Conservation (phyloP, 2,113 vertebrate species). For the Anolis sagrei region DNA sequence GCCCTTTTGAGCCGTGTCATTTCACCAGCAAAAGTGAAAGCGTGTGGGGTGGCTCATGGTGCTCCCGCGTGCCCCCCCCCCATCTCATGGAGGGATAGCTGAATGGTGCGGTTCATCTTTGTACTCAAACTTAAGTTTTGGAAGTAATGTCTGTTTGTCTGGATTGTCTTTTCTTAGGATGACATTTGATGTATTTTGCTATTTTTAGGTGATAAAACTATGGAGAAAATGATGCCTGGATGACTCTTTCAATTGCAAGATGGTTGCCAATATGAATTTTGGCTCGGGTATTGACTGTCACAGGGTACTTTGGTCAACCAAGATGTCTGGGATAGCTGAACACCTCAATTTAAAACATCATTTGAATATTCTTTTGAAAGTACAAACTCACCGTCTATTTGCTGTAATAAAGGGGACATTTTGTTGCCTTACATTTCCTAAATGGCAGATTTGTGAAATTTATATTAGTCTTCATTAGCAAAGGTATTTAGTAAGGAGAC, state of each 20-base stretch:
- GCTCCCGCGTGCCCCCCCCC: too few relatives aligned
- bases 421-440: neutral
- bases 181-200: neutral
- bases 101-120: neutral
- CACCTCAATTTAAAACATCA: neutral
- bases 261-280: neutral
- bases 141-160: neutral
- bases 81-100: too few relatives aligned
- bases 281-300: neutral
- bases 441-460: neutral
- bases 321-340: neutral
- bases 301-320: neutral
- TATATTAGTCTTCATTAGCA: neutral
- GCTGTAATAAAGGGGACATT: neutral
- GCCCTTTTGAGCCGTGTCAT: too few relatives aligned
- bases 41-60: too few relatives aligned
- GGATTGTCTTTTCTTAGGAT: neutral
- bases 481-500: neutral
- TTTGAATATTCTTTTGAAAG: neutral
- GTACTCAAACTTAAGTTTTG: neutral
- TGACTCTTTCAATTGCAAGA: neutral
- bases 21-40: too few relatives aligned
- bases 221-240: neutral
- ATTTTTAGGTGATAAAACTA: constrained; percentile 11
- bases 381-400: neutral